A percentile compares a stretch with the other conserved stretches of the same genome.
Conservation (phyloP, 1,140 invertebrate species). For the Drosophila takahashii region DNA sequence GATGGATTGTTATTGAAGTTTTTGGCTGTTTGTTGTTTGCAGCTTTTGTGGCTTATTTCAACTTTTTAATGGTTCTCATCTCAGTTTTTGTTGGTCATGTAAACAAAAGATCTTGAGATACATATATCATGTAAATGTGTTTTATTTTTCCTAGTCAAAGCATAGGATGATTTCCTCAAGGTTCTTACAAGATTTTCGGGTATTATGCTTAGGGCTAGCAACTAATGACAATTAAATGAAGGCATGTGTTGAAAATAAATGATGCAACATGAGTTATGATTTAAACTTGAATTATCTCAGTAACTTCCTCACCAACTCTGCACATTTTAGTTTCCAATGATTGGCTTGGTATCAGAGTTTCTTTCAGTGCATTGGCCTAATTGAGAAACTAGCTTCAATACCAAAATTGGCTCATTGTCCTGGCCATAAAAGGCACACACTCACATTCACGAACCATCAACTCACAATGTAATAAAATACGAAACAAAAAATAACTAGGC, state of each 20-base stretch:
- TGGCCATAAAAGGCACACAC: slow-evolving; percentile 63
- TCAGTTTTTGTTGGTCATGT: slow-evolving; percentile 40
- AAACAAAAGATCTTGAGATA: slow-evolving; percentile 54
- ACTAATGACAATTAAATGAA: slow-evolving; percentile 27
- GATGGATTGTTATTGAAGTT: slow-evolving; percentile 73
- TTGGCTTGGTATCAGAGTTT: slow-evolving; percentile 7
- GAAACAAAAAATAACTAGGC: slow-evolving; percentile 28
- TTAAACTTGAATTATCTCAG: not conserved
- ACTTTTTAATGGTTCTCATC: slow-evolving; percentile 53
- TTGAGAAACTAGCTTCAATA: slow-evolving; percentile 59
- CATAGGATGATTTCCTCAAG: slow-evolving; percentile 45
- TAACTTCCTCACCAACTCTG: not conserved
- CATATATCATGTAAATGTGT: slow-evolving; percentile 28
- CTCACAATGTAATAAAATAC: slow-evolving; percentile 29
- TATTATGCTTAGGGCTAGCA: slow-evolving; percentile 14
- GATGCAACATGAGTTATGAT: not conserved
- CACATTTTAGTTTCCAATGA: no score
- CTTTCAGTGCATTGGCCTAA: slow-evolving; percentile 48
- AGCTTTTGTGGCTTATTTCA: slow-evolving; percentile 51
- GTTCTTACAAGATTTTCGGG: slow-evolving; percentile 26
- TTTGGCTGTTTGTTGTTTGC: slow-evolving; percentile 26
- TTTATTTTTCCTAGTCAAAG: slow-evolving; percentile 21
- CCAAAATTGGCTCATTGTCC: slow-evolving; percentile 66
- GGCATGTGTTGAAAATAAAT: slow-evolving; percentile 2
- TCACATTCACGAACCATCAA: no score